phyloP scores from a whole-genome alignment of 2,113 vertebrate species.

The Eurypyga helias region DNA sequence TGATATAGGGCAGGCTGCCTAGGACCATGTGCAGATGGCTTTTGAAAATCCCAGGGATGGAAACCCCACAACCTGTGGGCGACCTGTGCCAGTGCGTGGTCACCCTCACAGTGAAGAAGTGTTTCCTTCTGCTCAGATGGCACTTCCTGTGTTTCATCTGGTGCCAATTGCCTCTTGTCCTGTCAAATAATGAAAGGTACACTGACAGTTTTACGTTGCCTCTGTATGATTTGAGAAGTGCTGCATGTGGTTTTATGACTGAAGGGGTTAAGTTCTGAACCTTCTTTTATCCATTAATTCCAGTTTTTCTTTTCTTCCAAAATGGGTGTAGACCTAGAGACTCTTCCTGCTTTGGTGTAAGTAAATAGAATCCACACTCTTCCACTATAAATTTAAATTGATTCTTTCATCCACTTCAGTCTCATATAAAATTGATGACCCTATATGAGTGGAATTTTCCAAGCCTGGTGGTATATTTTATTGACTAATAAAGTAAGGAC shows the following conservation, averaged over 20 bases:
- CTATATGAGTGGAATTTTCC: background rate
- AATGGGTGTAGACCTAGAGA: background rate
- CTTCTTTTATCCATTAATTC: background rate
- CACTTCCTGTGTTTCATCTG: background rate
- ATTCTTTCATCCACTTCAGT: background rate
- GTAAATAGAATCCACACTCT: background rate
- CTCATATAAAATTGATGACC: background rate
- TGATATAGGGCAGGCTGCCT: background rate
- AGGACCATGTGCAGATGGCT: background rate
- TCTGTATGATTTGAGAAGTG: rapidly evolving
- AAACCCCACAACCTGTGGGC: background rate
- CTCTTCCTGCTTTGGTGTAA: background rate
- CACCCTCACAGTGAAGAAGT: background rate
- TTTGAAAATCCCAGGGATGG: background rate
- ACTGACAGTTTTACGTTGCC: background rate
- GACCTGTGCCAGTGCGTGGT: background rate
- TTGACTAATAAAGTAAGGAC: background rate
- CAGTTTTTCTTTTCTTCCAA: background rate
- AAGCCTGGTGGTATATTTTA: background rate
- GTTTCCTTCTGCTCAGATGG: background rate
- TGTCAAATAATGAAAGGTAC: background rate
- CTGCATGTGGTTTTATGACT: background rate
- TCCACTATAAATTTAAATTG: background rate
- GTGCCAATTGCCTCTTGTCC: background rate
- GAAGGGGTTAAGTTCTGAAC: background rate